Percentiles rank a stretch among this genome's conserved stretches.
phyloP scores from a whole-genome alignment of 2,113 vertebrate species.

The Procavia capensis region DNA sequence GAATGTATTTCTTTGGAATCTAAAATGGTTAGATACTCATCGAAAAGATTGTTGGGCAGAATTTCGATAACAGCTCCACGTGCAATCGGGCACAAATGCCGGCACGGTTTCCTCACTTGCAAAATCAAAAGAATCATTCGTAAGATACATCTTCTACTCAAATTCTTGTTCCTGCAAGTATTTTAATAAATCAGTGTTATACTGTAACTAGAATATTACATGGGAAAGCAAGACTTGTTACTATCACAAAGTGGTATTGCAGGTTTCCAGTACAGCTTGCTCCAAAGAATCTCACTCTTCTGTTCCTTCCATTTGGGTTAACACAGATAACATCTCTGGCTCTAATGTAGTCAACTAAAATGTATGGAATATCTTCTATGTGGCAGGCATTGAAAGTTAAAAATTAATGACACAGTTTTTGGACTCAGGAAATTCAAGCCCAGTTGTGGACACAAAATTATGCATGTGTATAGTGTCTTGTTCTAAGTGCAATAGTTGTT shows the following conservation, averaged over 20 bases:
- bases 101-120: background rate
- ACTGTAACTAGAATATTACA: background rate
- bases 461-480: background rate
- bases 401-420: background rate
- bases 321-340: background rate
- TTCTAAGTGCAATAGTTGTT: background rate
- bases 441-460: slow-evolving; percentile 27
- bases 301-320: background rate
- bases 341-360: slow-evolving; percentile 7
- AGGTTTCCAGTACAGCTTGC: background rate
- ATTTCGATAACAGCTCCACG: background rate
- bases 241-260: background rate
- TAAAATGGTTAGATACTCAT: background rate
- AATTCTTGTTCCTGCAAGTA: background rate
- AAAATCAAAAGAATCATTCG: slow-evolving; percentile 5
- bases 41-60: background rate
- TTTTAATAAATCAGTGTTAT: background rate
- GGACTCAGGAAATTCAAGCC: slow-evolving; percentile 3
- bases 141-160: background rate
- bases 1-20: background rate
- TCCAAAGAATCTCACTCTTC: background rate
- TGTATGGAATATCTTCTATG: too few relatives aligned
- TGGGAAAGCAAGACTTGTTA: background rate
- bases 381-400: background rate
- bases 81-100: background rate